A percentile compares a stretch with the other conserved stretches of the same genome.
These are phyloP conservation scores for Aethes cnicana DNA, from an alignment of 2,888 invertebrate species.

Conservation along the genomic window DNA sequence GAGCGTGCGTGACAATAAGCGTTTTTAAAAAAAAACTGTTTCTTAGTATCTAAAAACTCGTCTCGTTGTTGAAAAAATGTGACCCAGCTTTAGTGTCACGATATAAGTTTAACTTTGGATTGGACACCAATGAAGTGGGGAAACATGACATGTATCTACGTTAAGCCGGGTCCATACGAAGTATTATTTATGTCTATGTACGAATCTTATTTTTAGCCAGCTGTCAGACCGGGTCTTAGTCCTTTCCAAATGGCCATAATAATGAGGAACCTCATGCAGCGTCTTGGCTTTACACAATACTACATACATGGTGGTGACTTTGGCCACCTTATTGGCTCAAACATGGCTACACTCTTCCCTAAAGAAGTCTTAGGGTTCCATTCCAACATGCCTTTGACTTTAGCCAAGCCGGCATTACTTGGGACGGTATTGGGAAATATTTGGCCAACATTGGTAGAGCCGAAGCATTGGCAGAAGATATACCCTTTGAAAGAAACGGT, in stretches of 20 bases:
- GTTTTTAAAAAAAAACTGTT: no score
- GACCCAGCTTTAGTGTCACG: no score
- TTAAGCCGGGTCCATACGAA: no score
- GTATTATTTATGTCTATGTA: no score
- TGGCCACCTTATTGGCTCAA: slow-evolving; percentile 85
- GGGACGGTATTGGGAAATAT: slow-evolving; percentile 69
- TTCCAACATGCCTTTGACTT: slow-evolving; percentile 83
- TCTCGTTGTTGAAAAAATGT: no score
- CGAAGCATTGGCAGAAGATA: slow-evolving; percentile 68
- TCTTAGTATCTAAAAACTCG: no score
- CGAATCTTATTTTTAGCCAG: slow-evolving; percentile 56
- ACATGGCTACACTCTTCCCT: slow-evolving; percentile 85
- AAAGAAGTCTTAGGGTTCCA: slow-evolving; percentile 81
- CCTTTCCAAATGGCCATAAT: slow-evolving; percentile 81
- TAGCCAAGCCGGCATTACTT: slow-evolving; percentile 47
- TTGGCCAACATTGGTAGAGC: slow-evolving; percentile 75
- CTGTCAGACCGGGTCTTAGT: slow-evolving; percentile 83
- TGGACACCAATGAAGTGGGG: no score
- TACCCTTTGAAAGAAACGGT: slow-evolving; percentile 73
- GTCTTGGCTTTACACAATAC: slow-evolving; percentile 84
- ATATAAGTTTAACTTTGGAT: no score
- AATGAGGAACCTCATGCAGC: slow-evolving; percentile 87
- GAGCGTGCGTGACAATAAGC: no score
- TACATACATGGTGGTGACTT: slow-evolving; percentile 90
- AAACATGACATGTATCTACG: no score